Base-by-base conservation (phyloP, 1,140 invertebrate species). In the Euura lappo region DNA sequence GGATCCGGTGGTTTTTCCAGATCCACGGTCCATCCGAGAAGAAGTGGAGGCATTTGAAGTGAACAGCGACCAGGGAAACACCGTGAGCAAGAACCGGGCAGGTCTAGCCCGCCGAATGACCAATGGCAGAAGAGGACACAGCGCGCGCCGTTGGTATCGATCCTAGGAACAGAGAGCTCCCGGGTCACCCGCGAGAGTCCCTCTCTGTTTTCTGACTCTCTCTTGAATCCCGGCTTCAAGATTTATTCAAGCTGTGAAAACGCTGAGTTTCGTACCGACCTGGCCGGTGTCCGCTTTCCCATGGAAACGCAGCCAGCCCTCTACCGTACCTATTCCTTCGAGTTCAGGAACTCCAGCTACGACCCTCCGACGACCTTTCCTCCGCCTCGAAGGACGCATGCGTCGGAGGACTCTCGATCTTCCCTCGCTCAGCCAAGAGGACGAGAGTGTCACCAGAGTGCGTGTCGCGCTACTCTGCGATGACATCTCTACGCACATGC, bases 51-150 rank as follows among this genome's bases (percentile, higher is more conserved):
- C 28, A 28, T 28, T 28, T 28, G 28, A 28, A 28, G 28, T 28
- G 28, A 28, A 28, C 28, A 28, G 28, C 28, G 28, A 28, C 28
- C 28, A 28, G 28, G 28, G 28, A 28, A 28, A 28, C 28, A 28
- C 28, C 28, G 28, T 28, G 28, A 28, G 28, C 28, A 28, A 77
- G 78, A 76, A 79, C 78, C 79, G 78, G 81, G 80, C 81, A 82
- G 78, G 78, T 83, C 80, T 83, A 83, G 82, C 80, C 81, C 81
- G 80, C 79, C 80, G 80, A 84, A 87, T 87, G 85, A 87, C 86
- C 86, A 87, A 87, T 87, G 84, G 86, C 82, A 79, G 81, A 82
- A 83, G 81, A 82, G 81, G 84, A 86, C 85, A 84, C 79, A 83
- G 83, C 80, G 82, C 83, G 81, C 84, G 84, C 84, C 82, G 81